phyloP scores from a whole-genome alignment of 2,113 vertebrate genomes.

The Ornithorhynchus anatinus region DNA sequence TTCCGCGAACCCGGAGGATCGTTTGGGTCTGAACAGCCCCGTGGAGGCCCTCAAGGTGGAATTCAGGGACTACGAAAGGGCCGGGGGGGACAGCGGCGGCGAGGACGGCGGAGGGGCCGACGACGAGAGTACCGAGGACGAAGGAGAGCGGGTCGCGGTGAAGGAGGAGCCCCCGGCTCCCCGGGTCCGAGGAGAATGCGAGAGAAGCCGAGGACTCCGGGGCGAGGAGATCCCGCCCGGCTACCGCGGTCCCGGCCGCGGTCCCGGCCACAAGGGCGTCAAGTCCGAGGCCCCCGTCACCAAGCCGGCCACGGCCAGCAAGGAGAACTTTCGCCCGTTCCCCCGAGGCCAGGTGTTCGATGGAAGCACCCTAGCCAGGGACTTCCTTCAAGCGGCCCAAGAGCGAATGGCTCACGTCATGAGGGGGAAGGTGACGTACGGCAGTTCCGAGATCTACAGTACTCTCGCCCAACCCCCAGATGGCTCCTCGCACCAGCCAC shows the following conservation, averaged over 20 bases:
- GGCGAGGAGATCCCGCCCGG: accelerated
- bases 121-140: slow-evolving; percentile 57
- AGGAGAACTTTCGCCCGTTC: slow-evolving; percentile 41
- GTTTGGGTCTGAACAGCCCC: slow-evolving; percentile 55
- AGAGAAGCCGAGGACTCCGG: not conserved
- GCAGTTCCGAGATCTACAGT: slow-evolving; percentile 72
- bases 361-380: slow-evolving; percentile 71
- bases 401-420: slow-evolving; percentile 72
- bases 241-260: slow-evolving; percentile 21
- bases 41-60: slow-evolving; percentile 66
- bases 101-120: slow-evolving; percentile 58
- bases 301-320: slow-evolving; percentile 49
- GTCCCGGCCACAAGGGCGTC: slow-evolving; percentile 34
- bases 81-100: slow-evolving; percentile 36
- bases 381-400: slow-evolving; percentile 75
- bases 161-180: slow-evolving; percentile 64
- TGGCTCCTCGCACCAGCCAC: slow-evolving; percentile 63
- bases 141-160: slow-evolving; percentile 1
- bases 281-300: slow-evolving; percentile 62
- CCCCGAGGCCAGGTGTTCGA: slow-evolving; percentile 29
- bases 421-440: slow-evolving; percentile 66
- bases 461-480: slow-evolving; percentile 25
- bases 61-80: slow-evolving; percentile 58
- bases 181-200: slow-evolving; percentile 19
- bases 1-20: slow-evolving; percentile 53